Conservation (phyloP, 2,888 invertebrate genomes). For the Eucriotettix oculatus region DNA sequence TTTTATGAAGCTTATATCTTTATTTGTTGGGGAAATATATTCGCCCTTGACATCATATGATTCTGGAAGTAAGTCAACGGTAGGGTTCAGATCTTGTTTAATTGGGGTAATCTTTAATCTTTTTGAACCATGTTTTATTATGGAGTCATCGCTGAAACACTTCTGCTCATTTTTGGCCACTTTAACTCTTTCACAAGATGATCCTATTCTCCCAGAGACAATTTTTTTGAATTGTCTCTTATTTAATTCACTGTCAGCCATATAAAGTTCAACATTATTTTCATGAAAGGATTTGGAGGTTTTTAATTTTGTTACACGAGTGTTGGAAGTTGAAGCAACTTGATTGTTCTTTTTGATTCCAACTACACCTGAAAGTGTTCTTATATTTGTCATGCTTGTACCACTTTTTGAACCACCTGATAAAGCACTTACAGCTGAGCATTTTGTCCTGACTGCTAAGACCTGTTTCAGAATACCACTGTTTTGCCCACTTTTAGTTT, state of each 20-base stretch:
- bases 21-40: too few species aligned
- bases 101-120: constrained; percentile 7
- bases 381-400: neutral
- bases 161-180: neutral
- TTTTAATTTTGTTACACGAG: neutral
- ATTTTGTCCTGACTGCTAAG: constrained; percentile 6
- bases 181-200: neutral
- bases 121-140: constrained; percentile 7
- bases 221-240: neutral
- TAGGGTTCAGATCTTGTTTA: neutral
- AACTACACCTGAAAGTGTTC: neutral
- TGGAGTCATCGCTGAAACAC: neutral
- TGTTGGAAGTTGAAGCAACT: neutral
- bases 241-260: neutral
- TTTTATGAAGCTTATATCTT: too few species aligned
- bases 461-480: constrained; percentile 8
- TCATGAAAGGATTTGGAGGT: too few species aligned
- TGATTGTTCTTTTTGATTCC: neutral
- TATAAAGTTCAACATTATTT: too few species aligned
- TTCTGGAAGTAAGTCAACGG: too few species aligned
- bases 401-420: constrained; percentile 1
- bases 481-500: constrained; percentile 3
- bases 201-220: neutral
- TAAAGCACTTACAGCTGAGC: constrained; percentile 4
- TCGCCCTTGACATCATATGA: too few species aligned